phyloP scores from a whole-genome alignment of 2,888 invertebrate species.

The Melieria crassipennis region DNA sequence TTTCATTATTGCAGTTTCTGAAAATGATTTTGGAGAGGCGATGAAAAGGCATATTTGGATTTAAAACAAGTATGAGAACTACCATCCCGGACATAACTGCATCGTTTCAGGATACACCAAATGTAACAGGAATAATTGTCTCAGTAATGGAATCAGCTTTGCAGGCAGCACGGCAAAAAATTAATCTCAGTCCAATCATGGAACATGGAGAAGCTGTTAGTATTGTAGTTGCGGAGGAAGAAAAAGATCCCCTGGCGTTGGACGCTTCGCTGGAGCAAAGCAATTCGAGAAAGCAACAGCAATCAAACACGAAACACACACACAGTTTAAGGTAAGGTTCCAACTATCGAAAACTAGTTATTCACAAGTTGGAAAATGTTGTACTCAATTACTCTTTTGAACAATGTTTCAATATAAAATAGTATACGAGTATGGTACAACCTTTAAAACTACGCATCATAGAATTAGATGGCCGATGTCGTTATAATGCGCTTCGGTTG shows the following conservation, averaged over 20 bases:
- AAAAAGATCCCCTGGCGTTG: slow-evolving; percentile 64
- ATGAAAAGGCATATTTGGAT: neutral
- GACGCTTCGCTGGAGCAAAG: slow-evolving; percentile 48
- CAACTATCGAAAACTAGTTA: neutral
- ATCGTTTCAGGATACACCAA: slow-evolving; percentile 7
- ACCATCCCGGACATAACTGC: slow-evolving; percentile 20
- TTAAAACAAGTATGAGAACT: slow-evolving; percentile 24
- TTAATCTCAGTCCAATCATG: slow-evolving; percentile 6
- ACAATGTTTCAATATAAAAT: neutral
- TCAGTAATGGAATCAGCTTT: slow-evolving; percentile 21
- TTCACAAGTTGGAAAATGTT: neutral
- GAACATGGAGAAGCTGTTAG: slow-evolving; percentile 52
- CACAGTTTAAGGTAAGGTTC: slow-evolving; percentile 67
- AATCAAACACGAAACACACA: slow-evolving; percentile 75
- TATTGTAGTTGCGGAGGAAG: slow-evolving; percentile 60
- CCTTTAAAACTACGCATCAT: too few species aligned
- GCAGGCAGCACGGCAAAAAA: slow-evolving; percentile 14
- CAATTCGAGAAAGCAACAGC: slow-evolving; percentile 17
- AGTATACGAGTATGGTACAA: neutral
- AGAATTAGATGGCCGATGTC: neutral
- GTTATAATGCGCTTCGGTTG: neutral
- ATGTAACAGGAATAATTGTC: neutral
- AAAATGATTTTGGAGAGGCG: too few species aligned
- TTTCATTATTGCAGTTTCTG: too few species aligned
- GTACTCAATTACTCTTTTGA: neutral